Evolutionary conservation across 2,797 vertebrate species (phyloP).

Genomic region (Melopsittacus undulatus): DNA sequence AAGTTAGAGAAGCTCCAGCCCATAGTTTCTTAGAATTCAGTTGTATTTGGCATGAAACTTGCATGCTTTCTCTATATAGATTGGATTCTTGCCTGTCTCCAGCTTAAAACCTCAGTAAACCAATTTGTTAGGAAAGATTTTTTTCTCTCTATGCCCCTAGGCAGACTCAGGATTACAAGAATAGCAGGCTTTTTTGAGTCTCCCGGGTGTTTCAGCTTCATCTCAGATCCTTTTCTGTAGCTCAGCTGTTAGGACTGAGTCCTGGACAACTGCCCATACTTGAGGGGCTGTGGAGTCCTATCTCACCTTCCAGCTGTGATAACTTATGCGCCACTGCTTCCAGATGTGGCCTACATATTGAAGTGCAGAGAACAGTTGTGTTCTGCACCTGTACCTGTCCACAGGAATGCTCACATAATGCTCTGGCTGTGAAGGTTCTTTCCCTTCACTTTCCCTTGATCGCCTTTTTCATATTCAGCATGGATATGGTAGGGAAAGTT

Average conservation of each 20-base stretch:
- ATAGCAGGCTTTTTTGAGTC: background rate
- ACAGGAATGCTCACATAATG: fast-evolving
- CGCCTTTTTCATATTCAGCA: background rate
- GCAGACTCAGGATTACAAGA: background rate
- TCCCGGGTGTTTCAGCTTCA: background rate
- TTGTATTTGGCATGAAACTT: conserved; percentile 4
- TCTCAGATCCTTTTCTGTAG: background rate
- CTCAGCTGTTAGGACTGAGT: background rate
- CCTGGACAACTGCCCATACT: background rate
- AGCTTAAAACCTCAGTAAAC: conserved; percentile 4
- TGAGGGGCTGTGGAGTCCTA: background rate
- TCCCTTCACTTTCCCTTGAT: background rate
- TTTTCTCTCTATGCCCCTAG: background rate
- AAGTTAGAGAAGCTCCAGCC: background rate
- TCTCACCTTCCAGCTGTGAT: background rate
- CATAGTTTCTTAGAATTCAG: background rate
- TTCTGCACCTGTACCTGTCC: background rate
- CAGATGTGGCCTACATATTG: background rate
- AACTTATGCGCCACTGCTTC: background rate
- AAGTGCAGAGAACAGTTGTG: background rate
- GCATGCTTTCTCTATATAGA: background rate
- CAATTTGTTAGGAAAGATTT: background rate
- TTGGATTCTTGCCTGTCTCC: background rate
- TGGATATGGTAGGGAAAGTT: background rate
- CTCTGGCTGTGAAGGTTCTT: background rate